Conservation (phyloP, 1,140 invertebrate genomes). For the Drosophila subobscura region DNA sequence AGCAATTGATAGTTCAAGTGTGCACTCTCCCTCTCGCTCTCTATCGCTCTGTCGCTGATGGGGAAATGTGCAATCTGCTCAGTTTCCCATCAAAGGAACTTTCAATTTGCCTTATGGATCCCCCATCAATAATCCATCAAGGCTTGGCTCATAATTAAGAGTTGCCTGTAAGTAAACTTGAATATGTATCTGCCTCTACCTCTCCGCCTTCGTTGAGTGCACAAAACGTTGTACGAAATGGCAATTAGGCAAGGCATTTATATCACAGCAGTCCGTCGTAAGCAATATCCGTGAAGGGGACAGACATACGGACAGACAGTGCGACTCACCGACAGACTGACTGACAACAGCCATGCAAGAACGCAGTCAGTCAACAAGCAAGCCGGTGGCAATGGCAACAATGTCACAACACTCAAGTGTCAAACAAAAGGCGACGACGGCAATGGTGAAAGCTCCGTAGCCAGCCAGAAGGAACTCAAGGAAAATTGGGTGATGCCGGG, state of each 20-base stretch:
- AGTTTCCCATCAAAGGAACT: not conserved
- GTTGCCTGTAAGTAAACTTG: conserved; percentile 22
- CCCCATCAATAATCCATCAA: too few species aligned
- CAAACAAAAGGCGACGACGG: conserved; percentile 65
- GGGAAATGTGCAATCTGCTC: too few species aligned
- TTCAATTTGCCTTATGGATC: conserved; percentile 1
- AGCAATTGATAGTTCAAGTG: too few species aligned
- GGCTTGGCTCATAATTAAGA: conserved; percentile 6
- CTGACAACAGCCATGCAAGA: conserved; percentile 10
- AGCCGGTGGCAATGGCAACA: conserved; percentile 59
- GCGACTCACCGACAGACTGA: not conserved
- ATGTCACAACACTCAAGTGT: conserved; percentile 69
- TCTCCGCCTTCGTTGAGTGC: conserved; percentile 1
- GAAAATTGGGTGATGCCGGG: not conserved
- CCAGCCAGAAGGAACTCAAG: conserved; percentile 7
- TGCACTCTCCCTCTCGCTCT: too few species aligned
- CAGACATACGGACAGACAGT: conserved; percentile 3
- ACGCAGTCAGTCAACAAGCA: conserved; percentile 20
- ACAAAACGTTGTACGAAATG: conserved; percentile 36
- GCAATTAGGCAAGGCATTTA: conserved; percentile 61
- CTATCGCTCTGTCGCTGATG: too few species aligned
- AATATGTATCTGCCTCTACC: not conserved
- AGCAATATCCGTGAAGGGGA: conserved; percentile 58
- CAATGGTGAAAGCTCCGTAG: conserved; percentile 29
- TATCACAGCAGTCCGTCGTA: conserved; percentile 54